Percentiles rank a stretch among this genome's conserved stretches.
Conservation (phyloP, 2,797 vertebrate species). For the Rhinatrema bivittatum region DNA sequence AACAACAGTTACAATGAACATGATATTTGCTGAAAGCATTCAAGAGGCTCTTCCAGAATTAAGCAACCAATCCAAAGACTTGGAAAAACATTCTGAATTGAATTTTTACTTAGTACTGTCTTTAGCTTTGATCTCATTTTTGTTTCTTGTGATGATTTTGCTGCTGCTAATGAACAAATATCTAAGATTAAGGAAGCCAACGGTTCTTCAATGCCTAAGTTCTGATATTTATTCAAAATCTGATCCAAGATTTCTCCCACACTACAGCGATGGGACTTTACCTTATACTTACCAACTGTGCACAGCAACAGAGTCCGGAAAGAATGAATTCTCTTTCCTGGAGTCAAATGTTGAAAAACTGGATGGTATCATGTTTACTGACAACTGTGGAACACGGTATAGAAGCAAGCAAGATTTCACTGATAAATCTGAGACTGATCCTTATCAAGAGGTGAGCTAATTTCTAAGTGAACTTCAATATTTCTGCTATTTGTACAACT, state of each 20-base stretch:
- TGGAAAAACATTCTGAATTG: background rate
- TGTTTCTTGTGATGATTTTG: slow-evolving; percentile 4
- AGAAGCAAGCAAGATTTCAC: too few species aligned
- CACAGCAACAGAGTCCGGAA: slow-evolving; percentile 9
- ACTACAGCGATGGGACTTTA: slow-evolving; percentile 19
- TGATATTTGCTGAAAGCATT: slow-evolving; percentile 18
- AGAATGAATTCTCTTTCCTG: slow-evolving; percentile 21
- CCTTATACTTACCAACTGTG: slow-evolving; percentile 33
- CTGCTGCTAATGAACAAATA: slow-evolving; percentile 1
- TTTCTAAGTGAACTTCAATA: too few species aligned
- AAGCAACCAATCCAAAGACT: slow-evolving; percentile 9
- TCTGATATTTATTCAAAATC: background rate
- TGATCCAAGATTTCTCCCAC: slow-evolving; percentile 1
- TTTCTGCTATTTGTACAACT: too few species aligned
- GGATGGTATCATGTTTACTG: too few species aligned
- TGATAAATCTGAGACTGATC: too few species aligned
- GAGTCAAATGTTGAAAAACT: background rate
- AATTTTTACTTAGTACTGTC: slow-evolving; percentile 7
- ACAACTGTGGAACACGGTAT: too few species aligned
- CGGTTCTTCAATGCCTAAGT: background rate
- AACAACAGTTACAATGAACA: slow-evolving; percentile 6
- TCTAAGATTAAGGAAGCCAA: background rate
- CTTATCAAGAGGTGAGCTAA: too few species aligned
- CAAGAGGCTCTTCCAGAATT: slow-evolving; percentile 15
- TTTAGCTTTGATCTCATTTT: slow-evolving; percentile 3